Evolutionary conservation across 2,113 vertebrate species (phyloP), one percentile per base, ranked within the genome.

Genomic region (Microcebus murinus): DNA sequence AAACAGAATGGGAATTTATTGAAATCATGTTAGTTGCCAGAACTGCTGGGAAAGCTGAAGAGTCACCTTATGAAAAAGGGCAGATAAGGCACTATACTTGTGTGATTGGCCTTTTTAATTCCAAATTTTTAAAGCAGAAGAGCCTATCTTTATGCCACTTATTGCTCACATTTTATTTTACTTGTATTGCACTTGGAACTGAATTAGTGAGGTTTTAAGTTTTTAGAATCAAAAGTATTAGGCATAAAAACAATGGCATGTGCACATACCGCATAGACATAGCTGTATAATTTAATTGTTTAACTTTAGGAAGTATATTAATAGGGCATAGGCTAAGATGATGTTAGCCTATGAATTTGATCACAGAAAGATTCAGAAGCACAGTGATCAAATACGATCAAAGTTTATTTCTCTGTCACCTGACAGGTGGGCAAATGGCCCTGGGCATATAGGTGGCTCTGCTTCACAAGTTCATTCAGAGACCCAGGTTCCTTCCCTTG

Each of bases 151-250:
- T 21, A 25, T 93, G 12, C 42, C 18, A 59, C 8, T 59, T 85
- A 67, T 23, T 81, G n/a, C n/a, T 85, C 59, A 18, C 10, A 39
- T 81, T 63, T 94, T 87, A 70, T 79, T 91, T 95, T 94, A 65
- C 74, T 70, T 79, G 34, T 63, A 48, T 80, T 85, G 25, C n/a
- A 67, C 77, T 94, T 82, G 68, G 59, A 94, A 67, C 45, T 92
- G 23, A 36, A 67, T 48, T 52, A 48, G 8, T 48, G 25, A 91
- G 20, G 17, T 80, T 70, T 86, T 71, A 70, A 27, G 17, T 85
- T 81, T 91, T 92, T 68, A 80, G 52, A 87, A 77, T 34, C 81
- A 83, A 39, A 48, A 89, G 27, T 55, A 85, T 80, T 76, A 89
- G 50, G 55, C 87, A 67, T 94, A 79, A 85, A 88, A 91, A 81